Percentiles rank a stretch among this genome's conserved stretches.
Evolutionary conservation across 2,113 vertebrate genomes (phyloP).

Genomic region (Atherinomorus stipes): DNA sequence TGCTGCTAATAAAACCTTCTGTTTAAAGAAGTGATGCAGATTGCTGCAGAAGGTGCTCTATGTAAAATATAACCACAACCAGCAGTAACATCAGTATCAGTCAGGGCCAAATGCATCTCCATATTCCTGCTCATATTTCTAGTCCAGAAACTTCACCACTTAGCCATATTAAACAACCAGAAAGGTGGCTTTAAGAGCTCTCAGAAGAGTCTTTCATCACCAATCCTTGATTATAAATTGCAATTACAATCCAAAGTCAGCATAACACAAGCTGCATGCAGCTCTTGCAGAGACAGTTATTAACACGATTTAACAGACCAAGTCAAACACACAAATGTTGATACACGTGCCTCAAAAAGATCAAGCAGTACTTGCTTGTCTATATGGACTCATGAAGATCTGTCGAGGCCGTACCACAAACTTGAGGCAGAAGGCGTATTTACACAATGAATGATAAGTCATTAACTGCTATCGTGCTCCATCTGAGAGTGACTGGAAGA

Average conservation of each 20-base stretch:
- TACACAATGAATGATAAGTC: slow-evolving; percentile 51
- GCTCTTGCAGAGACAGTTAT: slow-evolving; percentile 4
- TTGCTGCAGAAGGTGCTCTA: slow-evolving; percentile 8
- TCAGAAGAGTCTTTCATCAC: neutral
- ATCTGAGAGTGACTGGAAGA: slow-evolving; percentile 29
- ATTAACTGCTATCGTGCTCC: slow-evolving; percentile 50
- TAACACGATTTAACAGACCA: neutral
- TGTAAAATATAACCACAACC: neutral
- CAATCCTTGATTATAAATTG: neutral
- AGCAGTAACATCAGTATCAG: neutral
- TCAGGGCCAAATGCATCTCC: neutral
- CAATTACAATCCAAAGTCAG: slow-evolving; percentile 23
- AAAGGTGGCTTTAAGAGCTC: slow-evolving; percentile 16
- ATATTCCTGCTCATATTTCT: slow-evolving; percentile 3
- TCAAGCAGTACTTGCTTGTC: neutral
- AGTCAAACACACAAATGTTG: slow-evolving; percentile 11
- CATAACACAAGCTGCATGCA: neutral
- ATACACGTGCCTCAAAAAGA: neutral
- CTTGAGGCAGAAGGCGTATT: slow-evolving; percentile 28
- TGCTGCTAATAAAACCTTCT: slow-evolving; percentile 32
- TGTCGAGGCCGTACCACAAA: slow-evolving; percentile 22
- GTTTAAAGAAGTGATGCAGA: slow-evolving; percentile 38
- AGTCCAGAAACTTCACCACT: slow-evolving; percentile 14
- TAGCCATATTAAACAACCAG: slow-evolving; percentile 19
- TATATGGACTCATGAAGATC: slow-evolving; percentile 30